Evolutionary conservation across 92 coral and sea anemone genomes (phyloP), one percentile per base, ranked within the genome.

Genomic region (Phenganax marumi): DNA sequence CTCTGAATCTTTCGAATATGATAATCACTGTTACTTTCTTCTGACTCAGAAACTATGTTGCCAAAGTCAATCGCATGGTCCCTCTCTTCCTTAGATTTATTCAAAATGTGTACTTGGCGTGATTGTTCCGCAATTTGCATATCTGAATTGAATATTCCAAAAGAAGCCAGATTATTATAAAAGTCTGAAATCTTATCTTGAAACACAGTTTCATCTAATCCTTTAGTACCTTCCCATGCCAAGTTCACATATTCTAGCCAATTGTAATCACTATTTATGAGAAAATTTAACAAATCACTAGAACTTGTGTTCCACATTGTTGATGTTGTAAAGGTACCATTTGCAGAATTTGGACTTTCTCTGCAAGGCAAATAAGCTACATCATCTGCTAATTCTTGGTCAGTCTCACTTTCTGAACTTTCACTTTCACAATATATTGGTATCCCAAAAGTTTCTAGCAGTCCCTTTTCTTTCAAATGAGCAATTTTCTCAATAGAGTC

Each of bases 351-450:
- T 17, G 68, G 25, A 77, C 56, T 77, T 50, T 47, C 84, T 1
- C 60, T 46, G 72, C 39, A 72, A 79, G 73, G 4, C 26, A 33
- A 12, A 23, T 49, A 50, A 33, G 79, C 24, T 73, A 13, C 62
- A 13, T 73, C 50, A 3, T 84, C 84, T 22, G 56, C 62, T 54
- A 43, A 76, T 63, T 76, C 78, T 77, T 74, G 50, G 55, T 85
- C 89, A 86, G 85, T 70, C 56, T 86, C 89, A 39, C 86, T 86
- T 81, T 74, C 89, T 22, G 80, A 81, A 68, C 77, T 81, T 75
- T 81, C 79, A 70, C 79, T 70, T 50, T 87, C 87, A 69, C 86
- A 60, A 46, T 64, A 76, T 69, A 60, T 49, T 71, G 81, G 49
- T 75, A 83, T 18, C 70, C 81, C 84, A 25, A 81, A 68, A 12